Conservation (phyloP, 2,888 invertebrate species). For the Pammene aurita region DNA sequence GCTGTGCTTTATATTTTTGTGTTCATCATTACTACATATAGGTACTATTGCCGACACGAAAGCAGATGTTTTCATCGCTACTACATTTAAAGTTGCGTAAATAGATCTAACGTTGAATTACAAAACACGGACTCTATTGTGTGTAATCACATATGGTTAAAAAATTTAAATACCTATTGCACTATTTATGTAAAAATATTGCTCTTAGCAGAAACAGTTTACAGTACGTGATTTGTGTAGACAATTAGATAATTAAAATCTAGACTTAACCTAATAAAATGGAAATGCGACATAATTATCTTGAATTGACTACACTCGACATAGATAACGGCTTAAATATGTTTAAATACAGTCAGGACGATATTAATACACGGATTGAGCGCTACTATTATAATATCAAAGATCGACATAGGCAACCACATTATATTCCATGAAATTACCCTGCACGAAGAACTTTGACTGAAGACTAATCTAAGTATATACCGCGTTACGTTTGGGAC, state of each 20-base stretch:
- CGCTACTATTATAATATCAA: conserved; percentile 57
- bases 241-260: conserved; percentile 28
- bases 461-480: conserved; percentile 68
- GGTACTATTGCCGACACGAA: conserved; percentile 1
- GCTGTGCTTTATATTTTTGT: no score
- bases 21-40: not conserved
- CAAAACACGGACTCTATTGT: not conserved
- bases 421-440: conserved; percentile 60
- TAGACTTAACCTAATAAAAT: conserved; percentile 33
- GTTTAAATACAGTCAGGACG: conserved; percentile 50
- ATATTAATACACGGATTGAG: conserved; percentile 59
- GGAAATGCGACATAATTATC: conserved; percentile 24
- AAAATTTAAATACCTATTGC: conserved; percentile 14
- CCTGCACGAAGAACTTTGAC: conserved; percentile 80
- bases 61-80: not conserved
- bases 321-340: conserved; percentile 55
- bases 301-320: conserved; percentile 43
- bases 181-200: conserved; percentile 36
- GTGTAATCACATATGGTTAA: conserved; percentile 13
- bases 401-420: conserved; percentile 54
- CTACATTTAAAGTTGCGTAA: conserved; percentile 4
- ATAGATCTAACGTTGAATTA: not conserved
- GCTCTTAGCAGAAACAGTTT: conserved; percentile 19
- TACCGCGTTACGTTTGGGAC: conserved; percentile 61
- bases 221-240: conserved; percentile 27